phyloP scores from a whole-genome alignment of 2,113 vertebrate species.

The Caloenas nicobarica region DNA sequence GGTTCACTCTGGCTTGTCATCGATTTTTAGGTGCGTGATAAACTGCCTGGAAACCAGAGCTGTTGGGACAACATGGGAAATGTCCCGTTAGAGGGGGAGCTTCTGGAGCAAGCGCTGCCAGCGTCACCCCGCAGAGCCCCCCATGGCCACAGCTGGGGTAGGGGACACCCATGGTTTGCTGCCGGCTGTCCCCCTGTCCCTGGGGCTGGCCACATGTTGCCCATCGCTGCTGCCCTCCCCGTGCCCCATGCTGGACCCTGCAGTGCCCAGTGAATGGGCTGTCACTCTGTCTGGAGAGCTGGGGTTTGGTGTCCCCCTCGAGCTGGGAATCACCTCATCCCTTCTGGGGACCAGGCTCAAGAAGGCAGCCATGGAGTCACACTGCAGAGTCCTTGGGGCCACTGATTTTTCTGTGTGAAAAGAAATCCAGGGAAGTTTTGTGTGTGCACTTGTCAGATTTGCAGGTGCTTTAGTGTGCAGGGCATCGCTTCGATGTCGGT shows the following conservation, averaged over 20 bases:
- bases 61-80: conserved; percentile 19
- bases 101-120: not conserved
- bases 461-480: not conserved
- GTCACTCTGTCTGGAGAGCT: not conserved
- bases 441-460: not conserved
- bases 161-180: not conserved
- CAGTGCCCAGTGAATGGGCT: not conserved
- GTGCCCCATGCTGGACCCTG: not conserved
- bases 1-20: conserved; percentile 61
- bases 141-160: fast-evolving
- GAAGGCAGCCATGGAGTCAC: fast-evolving
- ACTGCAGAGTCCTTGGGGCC: not conserved
- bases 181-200: fast-evolving
- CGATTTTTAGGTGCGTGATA: conserved; percentile 64
- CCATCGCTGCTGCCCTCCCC: not conserved
- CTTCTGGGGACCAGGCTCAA: not conserved
- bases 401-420: not conserved
- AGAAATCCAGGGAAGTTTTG: not conserved
- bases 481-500: not conserved
- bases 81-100: conserved; percentile 6
- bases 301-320: fast-evolving
- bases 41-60: conserved; percentile 51
- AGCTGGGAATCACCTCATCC: fast-evolving
- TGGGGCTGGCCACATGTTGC: not conserved
- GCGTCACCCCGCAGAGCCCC: fast-evolving